phyloP scores from a whole-genome alignment of 2,113 vertebrate genomes.

The Solenodon paradoxus region DNA sequence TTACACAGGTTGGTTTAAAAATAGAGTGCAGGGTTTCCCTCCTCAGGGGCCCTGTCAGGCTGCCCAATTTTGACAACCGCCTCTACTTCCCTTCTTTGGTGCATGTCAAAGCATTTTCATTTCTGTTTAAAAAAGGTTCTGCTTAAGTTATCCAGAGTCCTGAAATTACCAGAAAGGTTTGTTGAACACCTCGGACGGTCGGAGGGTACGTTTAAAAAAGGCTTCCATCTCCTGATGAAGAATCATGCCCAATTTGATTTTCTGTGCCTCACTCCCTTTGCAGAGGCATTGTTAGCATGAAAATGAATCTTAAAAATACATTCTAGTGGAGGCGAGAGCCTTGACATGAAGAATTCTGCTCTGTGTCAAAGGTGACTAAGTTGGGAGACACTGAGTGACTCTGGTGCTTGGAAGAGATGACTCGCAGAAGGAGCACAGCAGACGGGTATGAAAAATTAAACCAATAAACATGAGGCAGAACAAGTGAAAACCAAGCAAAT shows the following conservation, averaged over 20 bases:
- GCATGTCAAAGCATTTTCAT: conserved; percentile 50
- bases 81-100: conserved; percentile 21
- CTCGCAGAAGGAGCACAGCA: background rate
- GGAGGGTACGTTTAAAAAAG: conserved; percentile 47
- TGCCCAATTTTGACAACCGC: conserved; percentile 44
- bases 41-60: conserved; percentile 11
- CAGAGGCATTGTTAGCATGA: conserved; percentile 54
- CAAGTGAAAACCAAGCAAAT: background rate
- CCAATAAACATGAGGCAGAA: background rate
- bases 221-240: conserved; percentile 48
- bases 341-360: background rate
- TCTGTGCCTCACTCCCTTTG: conserved; percentile 45
- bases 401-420: background rate
- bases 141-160: conserved; percentile 18
- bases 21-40: conserved; percentile 65
- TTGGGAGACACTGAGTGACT: background rate
- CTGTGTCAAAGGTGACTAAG: background rate
- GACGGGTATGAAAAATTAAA: background rate
- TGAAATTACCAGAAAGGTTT: conserved; percentile 60
- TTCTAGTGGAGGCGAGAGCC: conserved; percentile 12
- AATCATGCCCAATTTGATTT: conserved; percentile 42
- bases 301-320: conserved; percentile 63
- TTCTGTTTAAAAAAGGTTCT: conserved; percentile 46
- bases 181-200: conserved; percentile 17
- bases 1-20: conserved; percentile 67